Conservation (phyloP, 2,888 invertebrate species). For the Stenotaenia linearis region DNA sequence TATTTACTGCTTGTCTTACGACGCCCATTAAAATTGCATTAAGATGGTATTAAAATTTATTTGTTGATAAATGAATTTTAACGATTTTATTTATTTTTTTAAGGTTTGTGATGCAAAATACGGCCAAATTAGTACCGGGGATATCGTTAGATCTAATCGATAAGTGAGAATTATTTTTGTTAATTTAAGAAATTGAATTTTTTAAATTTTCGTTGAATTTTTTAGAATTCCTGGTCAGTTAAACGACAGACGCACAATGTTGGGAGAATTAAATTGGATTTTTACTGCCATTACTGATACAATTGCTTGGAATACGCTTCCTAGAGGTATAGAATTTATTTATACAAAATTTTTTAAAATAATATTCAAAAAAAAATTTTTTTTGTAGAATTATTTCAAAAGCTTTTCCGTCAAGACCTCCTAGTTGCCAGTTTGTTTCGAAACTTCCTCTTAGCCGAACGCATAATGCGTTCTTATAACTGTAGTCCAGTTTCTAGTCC, state of each 20-base stretch:
- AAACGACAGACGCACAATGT: slow-evolving; percentile 90
- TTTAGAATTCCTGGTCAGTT: slow-evolving; percentile 87
- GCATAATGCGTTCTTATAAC: slow-evolving; percentile 92
- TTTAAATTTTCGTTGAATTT: too few species aligned
- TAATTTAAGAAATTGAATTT: neutral
- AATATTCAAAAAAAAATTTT: too few species aligned
- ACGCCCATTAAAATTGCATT: slow-evolving; percentile 96
- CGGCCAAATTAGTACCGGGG: slow-evolving; percentile 71
- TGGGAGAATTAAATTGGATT: slow-evolving; percentile 99
- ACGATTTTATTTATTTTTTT: neutral
- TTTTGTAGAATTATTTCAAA: slow-evolving; percentile 79
- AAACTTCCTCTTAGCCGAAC: slow-evolving; percentile 92
- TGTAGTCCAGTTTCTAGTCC: slow-evolving; percentile 95
- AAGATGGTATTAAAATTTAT: slow-evolving; percentile 60
- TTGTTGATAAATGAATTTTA: neutral
- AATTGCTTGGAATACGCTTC: slow-evolving; percentile 96
- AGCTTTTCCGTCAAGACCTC: slow-evolving; percentile 92
- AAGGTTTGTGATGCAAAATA: slow-evolving; percentile 79
- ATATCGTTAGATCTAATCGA: slow-evolving; percentile 81
- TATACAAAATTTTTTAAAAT: too few species aligned
- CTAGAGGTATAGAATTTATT: slow-evolving; percentile 62
- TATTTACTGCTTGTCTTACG: slow-evolving; percentile 96
- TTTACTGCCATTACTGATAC: slow-evolving; percentile 99
- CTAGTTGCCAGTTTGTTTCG: slow-evolving; percentile 96
- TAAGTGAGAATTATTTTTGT: slow-evolving; percentile 58